Base-by-base conservation (phyloP, 2,888 invertebrate genomes). In the Ichneumoninae sp. region DNA sequence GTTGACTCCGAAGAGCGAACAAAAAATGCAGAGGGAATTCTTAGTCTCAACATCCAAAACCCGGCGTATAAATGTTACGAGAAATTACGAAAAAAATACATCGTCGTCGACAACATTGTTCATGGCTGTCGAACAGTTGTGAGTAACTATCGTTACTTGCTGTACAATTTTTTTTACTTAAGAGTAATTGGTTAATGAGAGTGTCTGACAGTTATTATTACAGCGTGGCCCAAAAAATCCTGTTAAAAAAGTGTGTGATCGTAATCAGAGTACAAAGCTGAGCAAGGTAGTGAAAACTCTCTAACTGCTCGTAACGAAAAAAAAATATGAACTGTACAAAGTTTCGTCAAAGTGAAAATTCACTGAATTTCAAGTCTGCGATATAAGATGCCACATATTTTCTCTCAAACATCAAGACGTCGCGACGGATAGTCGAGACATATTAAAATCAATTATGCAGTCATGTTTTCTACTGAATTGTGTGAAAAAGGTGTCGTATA, bases 1-100 rank as follows among this genome's bases (percentile, higher is more conserved):
- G 57, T 77, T 68, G 68, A 44, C 66, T 54, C 54, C 47, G 30
- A 62, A 52, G 78, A 44, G 47, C 26, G 72, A 26, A 19, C 70
- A 47, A 65, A 72, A 60, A 66, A 82, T 75, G 75, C 75, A 75
- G 5, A 65, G 60, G 44, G 30, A 47, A 74, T 26, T 57, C 26
- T 54, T 36, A 62, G 36, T 33, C 36, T 16, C 62, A 30, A 13
- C 33, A n/a, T 62, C 33, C 33, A 19, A 57, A 57, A 57, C 57
- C 22, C 36, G 19, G 54, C n/a, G 62, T 16, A 62, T n/a, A 62
- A 62, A 33, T 33, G 33, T 52, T n/a, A 26, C 44, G 3, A 44
- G 19, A 30, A 47, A 30, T 40, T 40, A 40, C 65, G 62, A 65
- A 40, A 65, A 71, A 16, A 69, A 44, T 2, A 36, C 54, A 62